Percentiles rank a stretch among this genome's conserved stretches.
phyloP scores from a whole-genome alignment of 1,140 invertebrate species.

The Hyles euphorbiae region DNA sequence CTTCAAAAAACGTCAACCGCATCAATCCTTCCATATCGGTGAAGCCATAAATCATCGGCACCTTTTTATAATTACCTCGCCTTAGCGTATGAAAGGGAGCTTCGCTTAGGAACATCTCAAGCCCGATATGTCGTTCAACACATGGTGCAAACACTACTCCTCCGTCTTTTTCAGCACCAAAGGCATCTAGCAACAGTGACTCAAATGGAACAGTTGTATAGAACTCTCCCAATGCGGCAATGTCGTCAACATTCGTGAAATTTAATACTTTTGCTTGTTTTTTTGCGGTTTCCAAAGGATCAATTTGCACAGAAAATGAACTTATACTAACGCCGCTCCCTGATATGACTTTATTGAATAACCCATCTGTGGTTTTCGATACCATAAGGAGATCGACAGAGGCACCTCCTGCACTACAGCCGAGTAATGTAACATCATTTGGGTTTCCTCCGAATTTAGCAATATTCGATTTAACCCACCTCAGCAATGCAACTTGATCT shows the following conservation, averaged over 20 bases:
- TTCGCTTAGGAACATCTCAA: slow-evolving; percentile 37
- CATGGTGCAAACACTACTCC: slow-evolving; percentile 28
- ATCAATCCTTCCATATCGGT: slow-evolving; percentile 44
- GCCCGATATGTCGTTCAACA: slow-evolving; percentile 32
- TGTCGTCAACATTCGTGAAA: slow-evolving; percentile 26
- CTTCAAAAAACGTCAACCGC: slow-evolving; percentile 24
- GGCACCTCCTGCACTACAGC: slow-evolving; percentile 31
- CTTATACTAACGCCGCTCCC: slow-evolving; percentile 27
- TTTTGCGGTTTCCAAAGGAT: slow-evolving; percentile 31
- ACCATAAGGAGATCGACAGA: slow-evolving; percentile 30
- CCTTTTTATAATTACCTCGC: slow-evolving; percentile 35
- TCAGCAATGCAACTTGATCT: slow-evolving; percentile 39
- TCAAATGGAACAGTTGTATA: slow-evolving; percentile 26
- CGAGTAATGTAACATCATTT: slow-evolving; percentile 31
- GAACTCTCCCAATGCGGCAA: slow-evolving; percentile 34
- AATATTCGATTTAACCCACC: slow-evolving; percentile 41
- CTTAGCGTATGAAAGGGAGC: slow-evolving; percentile 43
- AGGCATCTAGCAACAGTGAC: background rate
- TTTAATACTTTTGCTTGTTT: slow-evolving; percentile 22
- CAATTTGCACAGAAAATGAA: slow-evolving; percentile 24
- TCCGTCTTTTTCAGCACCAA: no score
- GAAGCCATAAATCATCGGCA: slow-evolving; percentile 45
- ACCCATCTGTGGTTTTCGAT: slow-evolving; percentile 27
- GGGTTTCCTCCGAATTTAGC: slow-evolving; percentile 40
- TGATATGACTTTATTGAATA: slow-evolving; percentile 36